Conservation (phyloP, 2,113 vertebrate genomes). For the Ramphastos sulfuratus region DNA sequence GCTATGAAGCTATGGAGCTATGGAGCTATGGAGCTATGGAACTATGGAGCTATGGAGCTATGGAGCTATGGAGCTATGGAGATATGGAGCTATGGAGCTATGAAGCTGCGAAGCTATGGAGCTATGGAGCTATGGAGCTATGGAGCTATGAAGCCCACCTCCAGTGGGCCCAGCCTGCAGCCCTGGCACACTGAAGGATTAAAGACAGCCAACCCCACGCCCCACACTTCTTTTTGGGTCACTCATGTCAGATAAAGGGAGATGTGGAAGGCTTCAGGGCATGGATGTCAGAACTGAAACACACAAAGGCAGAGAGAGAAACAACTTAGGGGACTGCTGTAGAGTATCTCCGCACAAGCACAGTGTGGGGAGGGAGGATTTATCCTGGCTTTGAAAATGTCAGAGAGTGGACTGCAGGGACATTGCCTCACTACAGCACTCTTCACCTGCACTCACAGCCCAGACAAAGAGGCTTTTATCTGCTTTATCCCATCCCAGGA, state of each 20-base stretch:
- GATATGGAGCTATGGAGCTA: no score
- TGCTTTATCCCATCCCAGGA: background rate
- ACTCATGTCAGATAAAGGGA: background rate
- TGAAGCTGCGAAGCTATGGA: no score
- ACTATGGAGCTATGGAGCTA: no score
- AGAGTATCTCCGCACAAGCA: background rate
- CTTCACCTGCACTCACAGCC: background rate
- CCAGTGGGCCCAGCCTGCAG: background rate
- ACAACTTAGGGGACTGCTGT: background rate
- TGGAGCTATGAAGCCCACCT: background rate
- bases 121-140: no score
- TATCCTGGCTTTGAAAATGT: background rate
- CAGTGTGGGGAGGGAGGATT: background rate
- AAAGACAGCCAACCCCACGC: background rate
- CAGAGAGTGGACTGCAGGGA: background rate
- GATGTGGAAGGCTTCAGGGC: background rate
- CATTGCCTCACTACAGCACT: background rate
- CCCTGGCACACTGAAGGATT: background rate
- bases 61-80: no score
- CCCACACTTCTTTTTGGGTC: background rate
- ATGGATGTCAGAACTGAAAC: background rate
- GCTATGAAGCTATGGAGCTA: no score
- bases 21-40: no score
- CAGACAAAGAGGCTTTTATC: background rate
- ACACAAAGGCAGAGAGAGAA: background rate